Evolutionary conservation across 2,888 invertebrate genomes (phyloP).

Genomic region (Pseudococcus jackbeardsleyi): DNA sequence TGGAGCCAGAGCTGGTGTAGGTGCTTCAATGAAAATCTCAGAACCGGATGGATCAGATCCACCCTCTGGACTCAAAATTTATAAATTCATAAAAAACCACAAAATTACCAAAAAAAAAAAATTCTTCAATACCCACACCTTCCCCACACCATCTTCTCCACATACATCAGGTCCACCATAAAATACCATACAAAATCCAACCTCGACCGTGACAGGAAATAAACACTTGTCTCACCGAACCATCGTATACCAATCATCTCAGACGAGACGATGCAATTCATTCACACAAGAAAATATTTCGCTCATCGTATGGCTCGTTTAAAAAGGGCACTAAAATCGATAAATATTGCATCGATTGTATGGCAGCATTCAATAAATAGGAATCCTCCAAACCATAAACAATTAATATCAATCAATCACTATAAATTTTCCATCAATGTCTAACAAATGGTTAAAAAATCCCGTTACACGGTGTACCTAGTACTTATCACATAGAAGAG

Average conservation of each 20-base stretch:
- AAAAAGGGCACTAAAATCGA: neutral
- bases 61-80: too few species aligned
- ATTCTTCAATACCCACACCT: too few species aligned
- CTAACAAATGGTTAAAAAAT: constrained; percentile 8
- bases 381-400: neutral
- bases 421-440: neutral
- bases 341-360: constrained; percentile 9
- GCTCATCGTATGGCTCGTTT: constrained; percentile 9
- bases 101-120: too few species aligned
- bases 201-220: constrained; percentile 1
- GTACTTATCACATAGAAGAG: neutral
- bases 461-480: neutral
- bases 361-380: neutral
- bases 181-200: neutral
- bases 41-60: too few species aligned
- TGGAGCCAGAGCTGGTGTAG: too few species aligned
- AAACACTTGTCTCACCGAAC: neutral
- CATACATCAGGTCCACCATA: neutral
- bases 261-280: neutral
- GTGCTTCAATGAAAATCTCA: too few species aligned
- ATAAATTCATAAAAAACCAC: too few species aligned
- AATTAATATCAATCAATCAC: constrained; percentile 22
- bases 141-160: too few species aligned
- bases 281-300: constrained; percentile 17
- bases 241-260: neutral